Base-by-base conservation (phyloP, 1,140 invertebrate genomes). In the Tigriopus japonicus region DNA sequence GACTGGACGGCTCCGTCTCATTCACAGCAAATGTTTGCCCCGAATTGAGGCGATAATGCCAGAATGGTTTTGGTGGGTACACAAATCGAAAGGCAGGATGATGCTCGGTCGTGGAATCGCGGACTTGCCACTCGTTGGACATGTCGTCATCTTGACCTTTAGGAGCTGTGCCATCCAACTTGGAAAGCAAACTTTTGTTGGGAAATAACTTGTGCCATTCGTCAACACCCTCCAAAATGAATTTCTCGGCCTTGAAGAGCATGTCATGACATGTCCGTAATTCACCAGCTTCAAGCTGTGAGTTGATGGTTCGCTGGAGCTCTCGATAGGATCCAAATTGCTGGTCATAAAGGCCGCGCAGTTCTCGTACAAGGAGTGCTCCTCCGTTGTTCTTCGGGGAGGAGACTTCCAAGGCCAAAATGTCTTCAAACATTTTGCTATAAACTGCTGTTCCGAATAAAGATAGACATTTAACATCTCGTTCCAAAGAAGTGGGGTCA, bases 1-100 rank as follows among this genome's bases (percentile, higher is more conserved):
- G 35, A 17, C 28, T 28, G 28, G 55, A 58, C 17, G 55, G 55
- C 28, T 58, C 28, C 17, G 23, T 42, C 42, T 58, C 55, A 58
- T 58, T 41, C 28, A 58, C 28, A 19, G 42, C 24, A 35, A 23
- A 58, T 58, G 40, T 58, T 28, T 15, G 23, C 3, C 17, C n/a
- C 9, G 42, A 41, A 42, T 3, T 35, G 9, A 35, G 3, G 9
- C 28, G 28, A 35, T 13, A 17, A 58, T n/a, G 35, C 55, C 21
- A 23, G 23, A 42, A 43, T 58, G 55, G 6, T 14, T 42, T 15
- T 10, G 24, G 17, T 23, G 40, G n/a, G 52, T 21, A 54, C 21
- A 54, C 17, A 54, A 21, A 54, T 54, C 35, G 3, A 28, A 28
- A 54, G 35, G 52, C n/a, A 19, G 17, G n/a, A 54, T 35, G 19